Evolutionary conservation across 2,888 invertebrate genomes (phyloP).

Genomic region (Agrilus cyanescens): DNA sequence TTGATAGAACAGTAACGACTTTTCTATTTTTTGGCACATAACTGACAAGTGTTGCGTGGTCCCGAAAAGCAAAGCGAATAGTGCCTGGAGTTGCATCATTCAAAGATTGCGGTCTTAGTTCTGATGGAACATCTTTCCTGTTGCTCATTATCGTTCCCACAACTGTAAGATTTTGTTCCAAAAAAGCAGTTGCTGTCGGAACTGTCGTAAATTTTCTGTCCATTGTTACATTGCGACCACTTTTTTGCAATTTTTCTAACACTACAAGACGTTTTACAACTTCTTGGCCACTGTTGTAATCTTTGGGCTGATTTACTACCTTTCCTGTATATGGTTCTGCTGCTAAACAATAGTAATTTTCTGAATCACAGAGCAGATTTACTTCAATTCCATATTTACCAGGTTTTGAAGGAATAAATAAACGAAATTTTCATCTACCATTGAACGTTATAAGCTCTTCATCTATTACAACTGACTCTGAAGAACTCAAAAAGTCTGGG

Average conservation of each 20-base stretch:
- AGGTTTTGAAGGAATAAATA: slow-evolving; percentile 1
- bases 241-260: not conserved
- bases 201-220: slow-evolving; percentile 4
- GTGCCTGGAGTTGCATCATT: not conserved
- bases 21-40: slow-evolving; percentile 2
- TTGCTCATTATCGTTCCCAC: slow-evolving; percentile 1
- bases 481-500: not conserved
- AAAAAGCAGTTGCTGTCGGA: not conserved
- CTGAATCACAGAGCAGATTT: slow-evolving; percentile 1
- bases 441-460: slow-evolving; percentile 1
- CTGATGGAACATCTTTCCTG: slow-evolving; percentile 1
- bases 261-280: slow-evolving; percentile 3
- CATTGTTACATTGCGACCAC: slow-evolving; percentile 2
- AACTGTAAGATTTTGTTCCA: not conserved
- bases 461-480: no score
- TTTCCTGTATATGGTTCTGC: slow-evolving; percentile 1
- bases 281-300: slow-evolving; percentile 2
- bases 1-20: no score
- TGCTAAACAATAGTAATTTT: slow-evolving; percentile 3
- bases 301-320: not conserved
- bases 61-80: slow-evolving; percentile 1
- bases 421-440: slow-evolving; percentile 2
- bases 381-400: slow-evolving; percentile 1
- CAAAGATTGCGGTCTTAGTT: not conserved
- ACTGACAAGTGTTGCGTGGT: slow-evolving; percentile 1